phyloP scores from a whole-genome alignment of 2,113 vertebrate species.

The Galbula dea region DNA sequence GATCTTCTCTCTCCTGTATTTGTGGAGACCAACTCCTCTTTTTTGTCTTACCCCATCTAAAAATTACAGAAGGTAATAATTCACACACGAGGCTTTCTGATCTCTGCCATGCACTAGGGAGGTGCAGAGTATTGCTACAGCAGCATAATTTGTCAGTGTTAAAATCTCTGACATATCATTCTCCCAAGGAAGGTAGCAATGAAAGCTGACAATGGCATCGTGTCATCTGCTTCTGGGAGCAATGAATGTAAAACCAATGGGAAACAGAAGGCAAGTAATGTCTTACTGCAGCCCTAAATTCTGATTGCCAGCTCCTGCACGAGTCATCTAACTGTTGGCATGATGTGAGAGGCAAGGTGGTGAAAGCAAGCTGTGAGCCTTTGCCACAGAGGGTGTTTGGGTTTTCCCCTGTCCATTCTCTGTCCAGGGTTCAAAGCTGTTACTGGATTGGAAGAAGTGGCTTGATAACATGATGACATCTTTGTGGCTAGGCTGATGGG shows the following conservation, averaged over 20 bases:
- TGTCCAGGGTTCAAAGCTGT: background rate
- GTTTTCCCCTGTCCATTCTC: background rate
- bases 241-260: slow-evolving; percentile 20
- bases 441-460: background rate
- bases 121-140: slow-evolving; percentile 33
- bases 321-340: background rate
- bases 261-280: slow-evolving; percentile 22
- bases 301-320: background rate
- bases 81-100: slow-evolving; percentile 22
- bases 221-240: slow-evolving; percentile 19
- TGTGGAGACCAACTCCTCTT: background rate
- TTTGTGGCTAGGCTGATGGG: background rate
- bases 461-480: background rate
- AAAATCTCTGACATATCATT: slow-evolving; percentile 35
- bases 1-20: background rate
- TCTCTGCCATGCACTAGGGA: background rate
- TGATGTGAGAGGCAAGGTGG: background rate
- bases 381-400: background rate
- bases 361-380: background rate
- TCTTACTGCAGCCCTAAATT: background rate
- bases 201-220: background rate
- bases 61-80: slow-evolving; percentile 16
- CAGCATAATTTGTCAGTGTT: slow-evolving; percentile 31
- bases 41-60: background rate
- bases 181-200: slow-evolving; percentile 24